A percentile compares a stretch with the other conserved stretches of the same genome.
Evolutionary conservation across 2,888 invertebrate species (phyloP).

Genomic region (Drosophila picticornis): DNA sequence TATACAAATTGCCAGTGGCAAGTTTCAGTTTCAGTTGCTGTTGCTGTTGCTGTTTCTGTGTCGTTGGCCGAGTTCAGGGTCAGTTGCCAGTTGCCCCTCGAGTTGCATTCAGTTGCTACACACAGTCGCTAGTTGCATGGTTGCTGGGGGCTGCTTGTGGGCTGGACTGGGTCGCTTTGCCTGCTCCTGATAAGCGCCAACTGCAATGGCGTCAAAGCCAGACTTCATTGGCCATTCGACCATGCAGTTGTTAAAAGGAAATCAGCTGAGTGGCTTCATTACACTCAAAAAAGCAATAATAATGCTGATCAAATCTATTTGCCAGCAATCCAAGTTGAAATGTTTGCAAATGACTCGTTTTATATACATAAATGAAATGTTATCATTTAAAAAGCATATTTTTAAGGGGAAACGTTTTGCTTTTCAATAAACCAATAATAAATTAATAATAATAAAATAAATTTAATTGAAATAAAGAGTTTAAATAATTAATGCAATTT

Average conservation of each 20-base stretch:
- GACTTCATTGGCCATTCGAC: constrained; percentile 38
- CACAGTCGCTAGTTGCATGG: constrained; percentile 2
- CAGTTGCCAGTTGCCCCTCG: constrained; percentile 36
- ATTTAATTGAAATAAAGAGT: no score
- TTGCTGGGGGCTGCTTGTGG: constrained; percentile 43
- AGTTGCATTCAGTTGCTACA: constrained; percentile 30
- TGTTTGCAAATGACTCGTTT: background rate
- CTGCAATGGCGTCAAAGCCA: constrained; percentile 53
- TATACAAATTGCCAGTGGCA: constrained; percentile 48
- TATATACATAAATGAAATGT: no score
- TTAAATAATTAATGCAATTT: background rate
- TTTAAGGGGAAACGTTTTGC: no score
- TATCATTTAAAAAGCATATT: no score
- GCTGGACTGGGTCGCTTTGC: constrained; percentile 32
- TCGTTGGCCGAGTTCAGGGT: constrained; percentile 77
- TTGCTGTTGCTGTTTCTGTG: constrained; percentile 57
- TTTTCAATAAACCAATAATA: no score
- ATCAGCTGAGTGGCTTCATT: background rate
- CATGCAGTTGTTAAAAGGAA: background rate
- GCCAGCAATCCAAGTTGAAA: background rate
- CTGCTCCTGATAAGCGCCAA: constrained; percentile 54
- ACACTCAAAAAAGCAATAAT: no score
- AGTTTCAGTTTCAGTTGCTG: constrained; percentile 44
- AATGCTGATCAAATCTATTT: background rate
- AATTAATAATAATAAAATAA: no score